Evolutionary conservation across 2,888 invertebrate species (phyloP).

Genomic region (Drosophila paranaensis): DNA sequence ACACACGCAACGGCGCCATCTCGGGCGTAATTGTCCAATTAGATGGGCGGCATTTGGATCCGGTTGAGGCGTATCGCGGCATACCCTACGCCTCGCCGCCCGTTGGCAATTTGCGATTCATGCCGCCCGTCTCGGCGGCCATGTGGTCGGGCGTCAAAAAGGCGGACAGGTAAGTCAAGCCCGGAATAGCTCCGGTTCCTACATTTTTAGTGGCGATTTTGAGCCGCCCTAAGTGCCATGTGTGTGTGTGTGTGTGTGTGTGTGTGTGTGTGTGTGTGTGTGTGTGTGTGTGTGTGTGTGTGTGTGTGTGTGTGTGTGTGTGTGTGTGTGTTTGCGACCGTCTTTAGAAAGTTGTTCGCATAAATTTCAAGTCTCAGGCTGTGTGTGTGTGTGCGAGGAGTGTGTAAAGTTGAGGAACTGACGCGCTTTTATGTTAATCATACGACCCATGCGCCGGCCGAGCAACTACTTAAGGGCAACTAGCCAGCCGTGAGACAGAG

Average conservation of each 20-base stretch:
- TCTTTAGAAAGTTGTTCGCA: conserved; percentile 38
- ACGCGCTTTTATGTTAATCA: conserved; percentile 50
- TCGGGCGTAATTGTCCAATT: conserved; percentile 93
- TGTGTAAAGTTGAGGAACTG: conserved; percentile 38
- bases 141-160: conserved; percentile 96
- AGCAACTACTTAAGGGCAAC: conserved; percentile 14
- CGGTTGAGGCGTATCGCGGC: conserved; percentile 96
- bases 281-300: conserved; percentile 9
- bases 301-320: not conserved
- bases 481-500: conserved; percentile 13
- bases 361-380: conserved; percentile 44
- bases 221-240: not conserved
- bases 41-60: conserved; percentile 92
- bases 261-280: conserved; percentile 6
- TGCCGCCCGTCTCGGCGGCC: conserved; percentile 97
- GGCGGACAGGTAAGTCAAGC: conserved; percentile 88
- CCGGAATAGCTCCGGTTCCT: conserved; percentile 6
- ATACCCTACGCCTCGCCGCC: conserved; percentile 98
- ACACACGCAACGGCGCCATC: conserved; percentile 95
- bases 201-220: conserved; percentile 21
- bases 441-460: conserved; percentile 37
- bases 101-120: conserved; percentile 94
- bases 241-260: not conserved
- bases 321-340: conserved; percentile 14
- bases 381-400: not conserved